Conservation (phyloP, 2,888 invertebrate species). For the Cetonia aurata region DNA sequence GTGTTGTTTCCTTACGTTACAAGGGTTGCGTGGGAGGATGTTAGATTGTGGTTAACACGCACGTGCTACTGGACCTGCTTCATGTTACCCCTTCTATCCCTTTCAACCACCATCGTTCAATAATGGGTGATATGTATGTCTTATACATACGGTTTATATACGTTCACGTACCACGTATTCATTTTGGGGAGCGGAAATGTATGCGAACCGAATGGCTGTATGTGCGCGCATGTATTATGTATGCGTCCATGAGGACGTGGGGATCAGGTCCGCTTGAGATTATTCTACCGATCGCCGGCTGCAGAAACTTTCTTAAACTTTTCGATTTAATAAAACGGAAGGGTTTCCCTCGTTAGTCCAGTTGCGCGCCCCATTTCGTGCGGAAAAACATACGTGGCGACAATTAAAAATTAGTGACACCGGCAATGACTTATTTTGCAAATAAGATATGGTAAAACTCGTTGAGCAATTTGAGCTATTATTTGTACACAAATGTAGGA, state of each 20-base stretch:
- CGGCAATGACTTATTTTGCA: no score
- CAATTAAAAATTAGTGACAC: not conserved
- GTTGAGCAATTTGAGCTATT: no score
- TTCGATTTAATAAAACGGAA: slow-evolving; percentile 37
- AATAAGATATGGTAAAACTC: no score
- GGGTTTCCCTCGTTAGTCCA: slow-evolving; percentile 20
- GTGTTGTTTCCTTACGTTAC: slow-evolving; percentile 64
- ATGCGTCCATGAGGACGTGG: slow-evolving; percentile 16
- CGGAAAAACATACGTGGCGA: not conserved
- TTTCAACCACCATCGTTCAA: slow-evolving; percentile 47
- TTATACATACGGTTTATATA: slow-evolving; percentile 28
- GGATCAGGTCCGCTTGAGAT: slow-evolving; percentile 32
- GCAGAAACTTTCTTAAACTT: slow-evolving; percentile 38
- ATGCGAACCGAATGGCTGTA: slow-evolving; percentile 9
- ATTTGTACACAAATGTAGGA: no score
- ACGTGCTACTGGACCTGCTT: slow-evolving; percentile 64
- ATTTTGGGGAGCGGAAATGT: slow-evolving; percentile 27
- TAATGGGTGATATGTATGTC: slow-evolving; percentile 47
- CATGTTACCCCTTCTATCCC: slow-evolving; percentile 55
- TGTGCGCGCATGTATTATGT: slow-evolving; percentile 32
- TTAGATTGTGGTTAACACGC: slow-evolving; percentile 65
- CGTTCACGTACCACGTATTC: slow-evolving; percentile 1
- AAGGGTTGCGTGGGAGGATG: slow-evolving; percentile 65
- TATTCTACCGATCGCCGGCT: slow-evolving; percentile 28
- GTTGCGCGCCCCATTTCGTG: slow-evolving; percentile 20